A percentile compares a stretch with the other conserved stretches of the same genome.
Conservation (phyloP, 2,888 invertebrate species). For the Quadroppia sp. region DNA sequence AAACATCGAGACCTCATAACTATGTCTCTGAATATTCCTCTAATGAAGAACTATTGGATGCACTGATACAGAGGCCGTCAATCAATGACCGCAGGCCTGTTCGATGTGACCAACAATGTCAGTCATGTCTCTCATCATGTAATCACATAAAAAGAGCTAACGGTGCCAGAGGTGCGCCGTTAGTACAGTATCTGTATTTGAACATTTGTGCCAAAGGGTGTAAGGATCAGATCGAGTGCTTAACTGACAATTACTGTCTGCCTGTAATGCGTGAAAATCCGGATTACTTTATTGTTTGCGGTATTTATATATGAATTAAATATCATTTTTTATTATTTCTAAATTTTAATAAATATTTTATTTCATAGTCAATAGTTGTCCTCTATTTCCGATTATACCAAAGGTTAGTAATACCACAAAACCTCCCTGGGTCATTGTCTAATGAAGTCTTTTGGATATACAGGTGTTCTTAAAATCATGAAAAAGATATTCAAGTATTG, state of each 20-base stretch:
- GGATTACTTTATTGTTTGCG: background rate
- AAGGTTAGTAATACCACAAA: background rate
- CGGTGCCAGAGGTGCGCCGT: background rate
- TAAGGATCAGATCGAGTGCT: background rate
- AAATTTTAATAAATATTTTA: background rate
- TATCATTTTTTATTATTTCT: background rate
- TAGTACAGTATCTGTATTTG: background rate
- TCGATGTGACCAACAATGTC: background rate
- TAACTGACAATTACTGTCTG: background rate
- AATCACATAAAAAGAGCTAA: background rate
- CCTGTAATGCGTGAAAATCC: slow-evolving; percentile 22
- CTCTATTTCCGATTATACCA: background rate
- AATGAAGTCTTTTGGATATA: too few species aligned
- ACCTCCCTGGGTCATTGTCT: too few species aligned
- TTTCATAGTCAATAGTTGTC: background rate
- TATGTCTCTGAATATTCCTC: too few species aligned
- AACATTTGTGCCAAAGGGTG: background rate
- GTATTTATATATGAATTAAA: background rate
- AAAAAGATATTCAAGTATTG: too few species aligned
- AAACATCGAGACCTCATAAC: too few species aligned
- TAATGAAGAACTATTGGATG: too few species aligned
- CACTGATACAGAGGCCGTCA: too few species aligned
- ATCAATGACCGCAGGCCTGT: background rate
- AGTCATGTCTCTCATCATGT: background rate
- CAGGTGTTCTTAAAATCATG: too few species aligned